Base-by-base conservation (phyloP, 2,113 vertebrate species). In the Vicugna pacos region DNA sequence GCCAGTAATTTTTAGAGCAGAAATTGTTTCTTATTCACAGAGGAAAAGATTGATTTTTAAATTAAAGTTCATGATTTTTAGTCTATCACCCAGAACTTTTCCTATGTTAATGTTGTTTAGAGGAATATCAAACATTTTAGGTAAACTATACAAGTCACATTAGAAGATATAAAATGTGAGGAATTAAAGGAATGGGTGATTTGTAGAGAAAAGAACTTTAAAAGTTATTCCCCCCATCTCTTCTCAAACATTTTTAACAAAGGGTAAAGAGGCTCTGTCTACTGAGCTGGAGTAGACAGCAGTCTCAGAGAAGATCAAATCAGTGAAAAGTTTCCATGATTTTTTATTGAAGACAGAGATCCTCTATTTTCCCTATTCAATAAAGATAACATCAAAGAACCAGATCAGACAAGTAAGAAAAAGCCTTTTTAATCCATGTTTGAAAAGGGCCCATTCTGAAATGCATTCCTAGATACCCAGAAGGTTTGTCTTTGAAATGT, bases 311-410 rank as follows among this genome's bases (percentile, higher is more conserved):
- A 89, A 82, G 62, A 94, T 77, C 48, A 79, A 84, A 95, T 64
- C 67, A 70, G 42, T 70, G 69, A 93, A 90, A 85, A 54, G 24
- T 38, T 82, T 62, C 26, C 46, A 35, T 32, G 35, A 65, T 60
- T 64, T 83, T 89, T 26, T 42, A 67, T 17, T 84, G 65, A 95
- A 84, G 70, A 56, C 89, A 22, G 5, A 46, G 46, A 69, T 92
- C 46, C 79, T 89, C 42, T 82, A 20, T 58, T 86, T 89, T 93
- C 35, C 69, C 58, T 81, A 19, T 70, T 76, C 80, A 86, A 52
- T 94, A 58, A 52, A 89, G 72, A 35, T 81, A 76, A 69, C 73
- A 95, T 86, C 58, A 96, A 94, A 91, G 84, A 92, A 72, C 42
- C 54, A 13, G 58, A 35, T 93, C 70, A 88, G 69, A 88, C 19